Evolutionary conservation across 92 coral and sea anemone genomes (phyloP).

Genomic region (Anthopleura xanthogrammica): DNA sequence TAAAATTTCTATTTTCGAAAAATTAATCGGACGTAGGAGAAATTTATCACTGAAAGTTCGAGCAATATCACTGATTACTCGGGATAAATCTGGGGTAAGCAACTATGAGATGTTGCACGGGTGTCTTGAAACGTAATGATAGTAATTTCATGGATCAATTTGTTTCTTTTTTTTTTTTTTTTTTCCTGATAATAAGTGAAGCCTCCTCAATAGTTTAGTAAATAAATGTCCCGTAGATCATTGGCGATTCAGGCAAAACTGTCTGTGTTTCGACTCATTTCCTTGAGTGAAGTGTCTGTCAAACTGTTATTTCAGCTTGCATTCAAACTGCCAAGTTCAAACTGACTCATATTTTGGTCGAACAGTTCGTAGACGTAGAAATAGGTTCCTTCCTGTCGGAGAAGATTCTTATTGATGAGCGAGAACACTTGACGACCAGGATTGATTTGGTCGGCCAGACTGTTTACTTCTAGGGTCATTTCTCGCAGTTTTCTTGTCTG

Average conservation of each 20-base stretch:
- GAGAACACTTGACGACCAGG: not conserved
- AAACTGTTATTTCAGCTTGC: conserved; percentile 3
- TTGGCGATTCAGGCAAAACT: not conserved
- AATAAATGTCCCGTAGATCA: not conserved
- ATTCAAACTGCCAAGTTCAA: not conserved
- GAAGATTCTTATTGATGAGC: not conserved
- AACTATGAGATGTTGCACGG: too few species aligned
- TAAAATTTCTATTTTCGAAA: not conserved
- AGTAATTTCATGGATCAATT: too few species aligned
- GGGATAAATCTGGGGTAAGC: too few species aligned
- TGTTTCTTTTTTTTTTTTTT: not conserved
- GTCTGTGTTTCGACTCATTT: not conserved
- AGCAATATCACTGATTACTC: not conserved
- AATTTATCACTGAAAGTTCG: not conserved
- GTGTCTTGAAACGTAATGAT: too few species aligned
- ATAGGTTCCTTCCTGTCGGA: not conserved
- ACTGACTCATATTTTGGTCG: not conserved
- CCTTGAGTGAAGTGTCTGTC: not conserved
- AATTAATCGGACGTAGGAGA: not conserved
- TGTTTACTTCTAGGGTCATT: not conserved
- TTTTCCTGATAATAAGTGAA: not conserved
- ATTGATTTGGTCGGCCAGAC: not conserved
- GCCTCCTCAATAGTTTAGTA: not conserved
- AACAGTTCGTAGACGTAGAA: not conserved
- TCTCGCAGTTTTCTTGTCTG: not conserved